Base-by-base conservation (phyloP, 2,797 vertebrate genomes). In the Miichthys miiuy region DNA sequence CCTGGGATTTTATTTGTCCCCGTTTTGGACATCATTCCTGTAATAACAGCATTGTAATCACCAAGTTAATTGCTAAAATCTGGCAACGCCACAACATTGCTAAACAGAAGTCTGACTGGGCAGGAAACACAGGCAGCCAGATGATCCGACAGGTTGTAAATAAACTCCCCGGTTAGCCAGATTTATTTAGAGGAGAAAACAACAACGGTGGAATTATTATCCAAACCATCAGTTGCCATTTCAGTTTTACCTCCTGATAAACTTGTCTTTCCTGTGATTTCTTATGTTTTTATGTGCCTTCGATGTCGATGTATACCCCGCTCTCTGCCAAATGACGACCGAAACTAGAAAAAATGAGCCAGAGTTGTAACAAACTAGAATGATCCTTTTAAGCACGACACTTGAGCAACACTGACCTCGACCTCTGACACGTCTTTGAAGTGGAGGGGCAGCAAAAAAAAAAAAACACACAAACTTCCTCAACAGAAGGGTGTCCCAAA, bases 121-220 rank as follows among this genome's bases (percentile, higher is more conserved):
- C 88, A 86, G 82, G 80, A 86, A 85, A 73, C 78, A 23, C 44
- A 51, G 60, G 77, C 83, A 72, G 82, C 69, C 79, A 78, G 74
- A 84, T 84, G 79, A 83, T 88, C 51, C 77, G 91, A 78, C 75
- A 87, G 73, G 85, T 86, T 87, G 81, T 78, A 83, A 78, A 87
- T 82, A 75, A 83, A 76, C 66, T 72, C 71, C 34, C 5, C 34
- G 70, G 68, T 68, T 3, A 68, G 80, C 73, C 80, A 83, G 25
- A 70, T 79, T 56, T 72, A 62, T 67, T 58, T 46, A 52, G 46
- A 64, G n/a, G 52, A 27, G 60, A 42, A 50, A 61, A 57, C 75
- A 72, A 58, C 34, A 42, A 23, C 41, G 25, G 50, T n/a, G 2
- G 27, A 64, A 61, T 72, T 69, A 65, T 68, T 17, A 67, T 50